phyloP scores from a whole-genome alignment of 2,113 vertebrate species.

The Neolamprologus devosi region DNA sequence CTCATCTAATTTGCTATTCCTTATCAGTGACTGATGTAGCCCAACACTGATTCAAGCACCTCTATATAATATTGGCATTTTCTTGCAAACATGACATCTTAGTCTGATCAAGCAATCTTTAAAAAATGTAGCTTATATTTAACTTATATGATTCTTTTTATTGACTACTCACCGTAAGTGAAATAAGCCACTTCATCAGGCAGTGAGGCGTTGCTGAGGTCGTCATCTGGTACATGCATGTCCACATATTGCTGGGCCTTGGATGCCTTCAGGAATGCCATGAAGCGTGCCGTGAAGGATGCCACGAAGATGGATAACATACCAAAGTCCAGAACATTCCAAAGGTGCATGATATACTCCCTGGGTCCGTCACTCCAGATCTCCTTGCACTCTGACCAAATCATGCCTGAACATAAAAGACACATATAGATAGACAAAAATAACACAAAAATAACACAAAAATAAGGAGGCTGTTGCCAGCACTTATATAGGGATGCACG shows the following conservation, averaged over 20 bases:
- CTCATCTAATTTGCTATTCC: not conserved
- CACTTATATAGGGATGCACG: not conserved
- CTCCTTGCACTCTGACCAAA: constrained; percentile 97
- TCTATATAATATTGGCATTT: not conserved
- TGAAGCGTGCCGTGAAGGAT: constrained; percentile 90
- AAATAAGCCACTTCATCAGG: constrained; percentile 93
- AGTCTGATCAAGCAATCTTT: not conserved
- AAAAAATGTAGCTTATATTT: not conserved
- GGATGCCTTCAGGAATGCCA: constrained; percentile 93
- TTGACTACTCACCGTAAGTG: constrained; percentile 79
- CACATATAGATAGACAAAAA: not conserved
- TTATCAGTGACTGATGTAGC: not conserved
- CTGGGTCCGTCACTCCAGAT: constrained; percentile 93
- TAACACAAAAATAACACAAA: not conserved
- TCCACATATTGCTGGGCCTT: constrained; percentile 94
- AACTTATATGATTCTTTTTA: not conserved
- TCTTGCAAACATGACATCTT: not conserved
- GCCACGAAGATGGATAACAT: constrained; percentile 97
- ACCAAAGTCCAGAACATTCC: constrained; percentile 94
- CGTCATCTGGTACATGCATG: constrained; percentile 78
- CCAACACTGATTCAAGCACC: not conserved
- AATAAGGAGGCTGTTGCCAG: not conserved
- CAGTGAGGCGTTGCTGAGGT: constrained; percentile 83
- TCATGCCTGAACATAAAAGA: constrained; percentile 79
- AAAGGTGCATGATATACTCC: constrained; percentile 89